These are phyloP conservation scores for Cataglyphis altisquamis DNA, from an alignment of 2,888 invertebrate species.

Conservation along the genomic window DNA sequence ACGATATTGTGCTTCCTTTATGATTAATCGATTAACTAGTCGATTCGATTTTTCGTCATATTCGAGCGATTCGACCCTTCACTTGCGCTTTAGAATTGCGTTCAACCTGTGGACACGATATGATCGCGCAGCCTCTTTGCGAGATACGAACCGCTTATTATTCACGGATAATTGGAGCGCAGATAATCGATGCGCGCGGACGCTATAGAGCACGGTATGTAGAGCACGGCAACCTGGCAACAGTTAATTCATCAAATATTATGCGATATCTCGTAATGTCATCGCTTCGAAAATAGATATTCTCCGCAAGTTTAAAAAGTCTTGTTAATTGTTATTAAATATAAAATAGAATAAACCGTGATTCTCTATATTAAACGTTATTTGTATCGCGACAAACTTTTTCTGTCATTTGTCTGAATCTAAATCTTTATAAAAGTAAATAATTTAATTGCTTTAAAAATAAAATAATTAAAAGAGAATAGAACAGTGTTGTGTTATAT, in stretches of 20 bases:
- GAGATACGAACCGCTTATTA: conserved; percentile 53
- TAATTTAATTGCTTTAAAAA: background rate
- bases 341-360: background rate
- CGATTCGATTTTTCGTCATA: conserved; percentile 14
- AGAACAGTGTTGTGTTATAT: background rate
- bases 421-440: background rate
- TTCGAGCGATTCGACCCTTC: background rate
- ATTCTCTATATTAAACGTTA: conserved; percentile 1
- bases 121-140: conserved; percentile 44
- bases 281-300: conserved; percentile 40
- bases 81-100: conserved; percentile 41
- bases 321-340: conserved; percentile 28
- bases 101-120: conserved; percentile 30
- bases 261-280: conserved; percentile 46
- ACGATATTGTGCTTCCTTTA: conserved; percentile 61
- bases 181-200: conserved; percentile 49
- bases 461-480: background rate
- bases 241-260: conserved; percentile 56
- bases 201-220: conserved; percentile 30
- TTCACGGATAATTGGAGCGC: conserved; percentile 49
- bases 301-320: conserved; percentile 15
- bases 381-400: background rate
- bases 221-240: conserved; percentile 39
- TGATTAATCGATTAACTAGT: conserved; percentile 67
- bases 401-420: background rate